Base-by-base conservation (phyloP, 2,113 vertebrate species). In the Amphilophus citrinellus region DNA sequence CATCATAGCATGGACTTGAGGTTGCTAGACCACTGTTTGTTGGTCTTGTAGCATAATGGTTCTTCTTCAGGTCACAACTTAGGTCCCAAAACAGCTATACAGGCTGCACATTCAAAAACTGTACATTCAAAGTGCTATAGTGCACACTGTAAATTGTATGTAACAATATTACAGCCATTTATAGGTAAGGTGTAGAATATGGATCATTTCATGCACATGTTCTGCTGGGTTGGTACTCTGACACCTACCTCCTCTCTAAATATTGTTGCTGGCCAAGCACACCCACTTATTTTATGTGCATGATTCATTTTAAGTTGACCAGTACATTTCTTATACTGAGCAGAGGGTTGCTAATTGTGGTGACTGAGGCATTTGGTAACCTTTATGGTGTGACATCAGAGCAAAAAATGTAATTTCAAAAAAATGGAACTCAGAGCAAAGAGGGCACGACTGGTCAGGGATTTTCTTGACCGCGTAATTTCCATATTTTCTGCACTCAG, bases 401-500 rank as follows among this genome's bases (percentile, higher is more conserved):
- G 57, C 9, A 44, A 79, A 80, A 80, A 89, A 47, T 68, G 3
- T 42, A 42, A 20, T 78, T 78, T 88, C 57, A 15, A 77, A 89
- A 92, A 92, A 90, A 80, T 87, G 71, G 32, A 83, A 83, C 80
- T 73, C 68, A 15, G 62, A 30, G 80, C 80, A 47, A 71, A 44
- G 59, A 77, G 76, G 77, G 85, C 66, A 81, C 13, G 50, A 50
- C 20, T 57, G 35, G 71, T 87, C 76, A 79, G 71, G 60, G 84
- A 90, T 88, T 78, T 84, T 56, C 10, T 83, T 79, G 53, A 83
- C 79, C 82, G 61, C 42, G 42, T 61, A 73, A 87, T 87, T 88
- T 88, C 76, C 79, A 84, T 79, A 85, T 59, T 90, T 88, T 90
- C 86, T 60, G 87, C 71, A 85, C 60, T 77, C 11, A 3, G 7